Percentiles rank a stretch among this genome's conserved stretches.
These are phyloP conservation scores for Onychostruthus taczanowskii DNA, from an alignment of 2,113 vertebrate genomes.

Conservation along the genomic window DNA sequence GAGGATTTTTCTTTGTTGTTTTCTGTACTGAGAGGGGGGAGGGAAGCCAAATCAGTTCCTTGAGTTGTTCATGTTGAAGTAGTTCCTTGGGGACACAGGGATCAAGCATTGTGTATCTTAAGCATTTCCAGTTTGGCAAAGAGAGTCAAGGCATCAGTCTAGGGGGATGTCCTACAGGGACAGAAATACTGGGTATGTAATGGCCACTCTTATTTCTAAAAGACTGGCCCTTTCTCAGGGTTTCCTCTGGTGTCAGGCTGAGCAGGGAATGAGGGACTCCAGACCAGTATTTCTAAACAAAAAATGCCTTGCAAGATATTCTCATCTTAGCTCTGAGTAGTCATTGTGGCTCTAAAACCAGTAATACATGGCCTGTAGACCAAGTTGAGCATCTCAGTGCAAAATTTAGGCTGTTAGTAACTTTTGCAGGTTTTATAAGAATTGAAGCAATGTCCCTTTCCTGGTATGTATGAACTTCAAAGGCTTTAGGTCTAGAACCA, in stretches of 20 bases:
- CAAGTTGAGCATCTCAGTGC: background rate
- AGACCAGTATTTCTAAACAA: background rate
- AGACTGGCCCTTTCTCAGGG: background rate
- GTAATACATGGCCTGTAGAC: background rate
- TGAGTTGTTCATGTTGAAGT: background rate
- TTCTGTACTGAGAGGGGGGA: background rate
- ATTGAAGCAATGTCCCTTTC: background rate
- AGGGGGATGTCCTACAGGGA: background rate
- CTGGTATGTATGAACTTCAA: background rate
- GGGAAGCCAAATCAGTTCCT: background rate
- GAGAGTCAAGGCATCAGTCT: background rate
- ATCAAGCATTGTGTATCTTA: background rate
- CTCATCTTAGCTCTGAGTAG: background rate
- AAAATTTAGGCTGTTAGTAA: background rate
- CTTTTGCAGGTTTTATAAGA: background rate
- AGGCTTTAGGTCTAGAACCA: background rate
- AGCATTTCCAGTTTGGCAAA: constrained; percentile 23
- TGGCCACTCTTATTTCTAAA: background rate
- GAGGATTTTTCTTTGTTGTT: constrained; percentile 27
- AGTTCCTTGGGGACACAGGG: background rate
- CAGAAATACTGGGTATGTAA: background rate
- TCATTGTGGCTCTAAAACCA: background rate
- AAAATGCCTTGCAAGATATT: background rate
- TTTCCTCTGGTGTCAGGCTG: background rate
- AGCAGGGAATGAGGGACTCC: background rate